A percentile compares a stretch with the other conserved stretches of the same genome.
Conservation (phyloP, 2,113 vertebrate species). For the Brachypteracias leptosomus region DNA sequence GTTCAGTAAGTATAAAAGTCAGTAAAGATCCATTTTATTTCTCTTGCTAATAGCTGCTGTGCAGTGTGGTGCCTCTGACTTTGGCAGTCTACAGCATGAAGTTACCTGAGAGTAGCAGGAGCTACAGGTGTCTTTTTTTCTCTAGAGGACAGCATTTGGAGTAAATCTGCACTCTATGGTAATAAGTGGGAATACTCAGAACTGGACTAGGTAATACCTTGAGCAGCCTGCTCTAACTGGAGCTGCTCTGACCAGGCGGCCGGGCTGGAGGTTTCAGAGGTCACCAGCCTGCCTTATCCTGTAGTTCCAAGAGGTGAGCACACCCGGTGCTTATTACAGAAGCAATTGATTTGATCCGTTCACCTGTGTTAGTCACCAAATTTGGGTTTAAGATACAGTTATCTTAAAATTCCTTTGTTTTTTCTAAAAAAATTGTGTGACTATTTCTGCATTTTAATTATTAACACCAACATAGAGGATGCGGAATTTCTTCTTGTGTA, state of each 20-base stretch:
- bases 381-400: not conserved
- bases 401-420: not conserved
- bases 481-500: not conserved
- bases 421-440: not conserved
- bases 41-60: not conserved
- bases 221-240: not conserved
- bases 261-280: not conserved
- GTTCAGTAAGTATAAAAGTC: not conserved
- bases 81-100: not conserved
- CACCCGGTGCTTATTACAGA: not conserved
- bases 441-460: not conserved
- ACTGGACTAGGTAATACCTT: not conserved
- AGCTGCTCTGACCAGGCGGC: accelerated
- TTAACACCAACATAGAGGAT: not conserved
- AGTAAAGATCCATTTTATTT: not conserved
- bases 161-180: not conserved
- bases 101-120: not conserved
- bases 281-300: not conserved
- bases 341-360: not conserved
- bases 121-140: not conserved
- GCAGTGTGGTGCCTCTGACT: not conserved
- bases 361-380: not conserved
- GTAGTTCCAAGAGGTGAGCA: not conserved
- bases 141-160: not conserved
- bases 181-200: not conserved